Base-by-base conservation (phyloP, 2,797 vertebrate species). In the Danio tinwini region DNA sequence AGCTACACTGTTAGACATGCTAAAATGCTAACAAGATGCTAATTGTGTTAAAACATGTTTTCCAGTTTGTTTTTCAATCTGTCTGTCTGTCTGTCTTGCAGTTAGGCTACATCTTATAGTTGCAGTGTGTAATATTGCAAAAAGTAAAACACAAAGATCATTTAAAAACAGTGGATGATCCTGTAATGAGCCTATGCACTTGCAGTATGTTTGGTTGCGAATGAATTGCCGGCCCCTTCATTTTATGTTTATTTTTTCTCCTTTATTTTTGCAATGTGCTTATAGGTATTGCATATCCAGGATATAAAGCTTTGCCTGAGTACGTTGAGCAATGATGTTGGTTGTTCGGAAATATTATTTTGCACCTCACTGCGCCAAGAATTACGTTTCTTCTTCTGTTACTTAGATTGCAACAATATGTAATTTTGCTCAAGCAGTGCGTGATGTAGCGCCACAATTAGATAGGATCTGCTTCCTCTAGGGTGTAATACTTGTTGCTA, bases 401-500 rank as follows among this genome's bases (percentile, higher is more conserved):
- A 29, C 29, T 29, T n/a, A 55, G 16, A 5, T 39, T 65, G 49
- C 49, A 65, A 10, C 29, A 37, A 68, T 39, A 42, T 58, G 44
- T 68, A 40, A 77, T 77, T 58, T 67, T 7, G 37, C 21, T 68
- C 52, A 37, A 76, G 14, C 21, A 11, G 40, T 56, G 52, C 40
- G 8, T 76, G 19, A 14, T n/a, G 58, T 45, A 53, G 50, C 7
- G 14, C 61, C 5, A 7, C 52, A 68, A 58, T 67, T 76, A 77
- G 40, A 67, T 39, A 7, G 19, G 39, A 68, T 77, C 21, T 59
- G 16, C 21, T 49, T 58, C 3, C 63, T 55, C 13, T 29, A 29
- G 53, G 11, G 11, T 19, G 29, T 39, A 77, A 77, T 77, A 68
- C 63, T 11, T 59, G 53, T 68, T 77, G 63, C 42, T 39, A 39